Evolutionary conservation across 2,888 invertebrate genomes (phyloP).

Genomic region (Peribatodes rhomboidaria): DNA sequence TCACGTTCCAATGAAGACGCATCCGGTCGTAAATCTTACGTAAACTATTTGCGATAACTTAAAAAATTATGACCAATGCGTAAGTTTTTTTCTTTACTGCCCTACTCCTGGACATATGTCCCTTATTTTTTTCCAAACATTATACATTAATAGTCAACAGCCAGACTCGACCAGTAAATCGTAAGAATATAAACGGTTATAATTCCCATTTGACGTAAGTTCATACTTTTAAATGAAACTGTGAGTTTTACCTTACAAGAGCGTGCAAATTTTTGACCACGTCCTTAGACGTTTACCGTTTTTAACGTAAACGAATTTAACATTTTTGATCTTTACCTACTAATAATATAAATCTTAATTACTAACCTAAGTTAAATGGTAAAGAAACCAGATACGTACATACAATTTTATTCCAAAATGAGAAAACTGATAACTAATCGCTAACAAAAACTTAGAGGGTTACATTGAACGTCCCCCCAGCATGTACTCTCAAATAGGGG

Average conservation of each 20-base stretch:
- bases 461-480: slow-evolving; percentile 78
- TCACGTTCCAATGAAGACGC: slow-evolving; percentile 80
- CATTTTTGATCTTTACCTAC: no score
- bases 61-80: slow-evolving; percentile 62
- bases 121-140: no score
- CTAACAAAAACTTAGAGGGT: slow-evolving; percentile 41
- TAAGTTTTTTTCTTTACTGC: no score
- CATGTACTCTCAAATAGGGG: slow-evolving; percentile 87
- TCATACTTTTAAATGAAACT: not conserved
- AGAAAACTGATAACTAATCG: slow-evolving; percentile 25
- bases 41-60: slow-evolving; percentile 74
- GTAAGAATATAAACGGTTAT: slow-evolving; percentile 58
- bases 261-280: no score
- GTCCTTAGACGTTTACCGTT: no score
- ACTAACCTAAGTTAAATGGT: not conserved
- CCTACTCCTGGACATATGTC: no score
- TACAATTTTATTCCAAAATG: not conserved
- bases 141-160: no score
- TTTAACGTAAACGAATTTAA: no score
- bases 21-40: slow-evolving; percentile 82
- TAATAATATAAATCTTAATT: no score
- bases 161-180: no score
- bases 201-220: slow-evolving; percentile 1
- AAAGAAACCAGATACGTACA: not conserved
- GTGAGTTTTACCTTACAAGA: no score